phyloP scores from a whole-genome alignment of 2,797 vertebrate species.

The Fistularia commersonii region DNA sequence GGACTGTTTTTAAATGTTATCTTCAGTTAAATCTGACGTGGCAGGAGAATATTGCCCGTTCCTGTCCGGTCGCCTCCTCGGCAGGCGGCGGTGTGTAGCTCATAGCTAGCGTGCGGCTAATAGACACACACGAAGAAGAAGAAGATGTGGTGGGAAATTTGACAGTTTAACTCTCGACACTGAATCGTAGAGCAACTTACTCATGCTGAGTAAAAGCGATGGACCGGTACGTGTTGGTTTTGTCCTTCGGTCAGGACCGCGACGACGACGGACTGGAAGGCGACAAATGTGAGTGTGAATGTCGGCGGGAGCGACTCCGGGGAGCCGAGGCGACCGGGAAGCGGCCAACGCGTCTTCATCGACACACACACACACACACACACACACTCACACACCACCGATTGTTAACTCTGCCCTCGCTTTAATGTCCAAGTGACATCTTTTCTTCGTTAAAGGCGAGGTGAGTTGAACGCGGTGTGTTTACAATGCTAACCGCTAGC shows the following conservation, averaged over 20 bases:
- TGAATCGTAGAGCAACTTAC: background rate
- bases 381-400: too few species aligned
- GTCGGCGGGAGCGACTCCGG: too few species aligned
- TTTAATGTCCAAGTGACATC: too few species aligned
- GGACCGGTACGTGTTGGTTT: conserved; percentile 62
- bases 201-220: conserved; percentile 20
- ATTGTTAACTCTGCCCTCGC: too few species aligned
- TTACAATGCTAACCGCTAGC: too few species aligned
- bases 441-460: too few species aligned
- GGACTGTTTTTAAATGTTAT: too few species aligned
- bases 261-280: conserved; percentile 16
- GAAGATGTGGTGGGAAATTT: conserved; percentile 65
- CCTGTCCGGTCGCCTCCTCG: background rate
- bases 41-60: background rate
- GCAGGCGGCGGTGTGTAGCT: conserved; percentile 11
- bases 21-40: too few species aligned
- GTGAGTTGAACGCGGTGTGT: too few species aligned
- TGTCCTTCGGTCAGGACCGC: conserved; percentile 37
- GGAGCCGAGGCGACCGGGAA: too few species aligned
- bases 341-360: too few species aligned
- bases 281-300: conserved; percentile 48
- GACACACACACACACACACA: too few species aligned
- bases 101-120: background rate
- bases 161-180: conserved; percentile 16
- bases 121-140: conserved; percentile 14